Base-by-base conservation (phyloP, 1,140 invertebrate species). In the Luehdorfia chinensis region DNA sequence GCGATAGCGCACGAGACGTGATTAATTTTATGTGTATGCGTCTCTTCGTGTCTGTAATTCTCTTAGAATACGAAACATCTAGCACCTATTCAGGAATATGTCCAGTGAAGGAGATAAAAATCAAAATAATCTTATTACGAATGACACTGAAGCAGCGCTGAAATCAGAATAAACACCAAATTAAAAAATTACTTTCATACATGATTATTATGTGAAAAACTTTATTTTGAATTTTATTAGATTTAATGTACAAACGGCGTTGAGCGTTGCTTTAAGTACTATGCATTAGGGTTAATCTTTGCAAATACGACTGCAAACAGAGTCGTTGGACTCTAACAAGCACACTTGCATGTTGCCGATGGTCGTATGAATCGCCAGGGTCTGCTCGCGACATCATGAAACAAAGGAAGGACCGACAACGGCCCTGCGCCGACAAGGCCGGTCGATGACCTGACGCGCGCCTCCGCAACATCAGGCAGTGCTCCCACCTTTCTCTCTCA, bases 341-440 rank as follows among this genome's bases (percentile, higher is more conserved):
- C 32, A 8, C 32, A 18, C 15, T 15, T 1, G 8, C 13, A 8
- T n/a, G 32, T 33, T 15, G 32, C 18, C 8, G 7, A 33, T 18
- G 8, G 18, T 21, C 34, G 4, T 2, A 34, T 16, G 4, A 36
- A 36, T 21, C 4, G 9, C 33, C 11, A 70, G 72, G 75, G 75
- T 78, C 73, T 37, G 34, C 15, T 11, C 9, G 34, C 32, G 32
- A 9, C 32, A 16, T 8, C 32, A n/a, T n/a, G 15, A 21, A 9
- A 78, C 56, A 65, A 64, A 70, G 47, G 59, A 50, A 50, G 19
- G 19, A 21, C 19, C 68, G 55, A 34, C 57, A 52, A 55, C 65
- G 69, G 67, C 69, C 68, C 74, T 78, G 75, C 72, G 68, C 63
- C 54, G 66, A 74, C 77, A 85, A 85, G 78, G 78, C 77, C 77